phyloP scores from a whole-genome alignment of 2,113 vertebrate species.

The Caranx melampygus region DNA sequence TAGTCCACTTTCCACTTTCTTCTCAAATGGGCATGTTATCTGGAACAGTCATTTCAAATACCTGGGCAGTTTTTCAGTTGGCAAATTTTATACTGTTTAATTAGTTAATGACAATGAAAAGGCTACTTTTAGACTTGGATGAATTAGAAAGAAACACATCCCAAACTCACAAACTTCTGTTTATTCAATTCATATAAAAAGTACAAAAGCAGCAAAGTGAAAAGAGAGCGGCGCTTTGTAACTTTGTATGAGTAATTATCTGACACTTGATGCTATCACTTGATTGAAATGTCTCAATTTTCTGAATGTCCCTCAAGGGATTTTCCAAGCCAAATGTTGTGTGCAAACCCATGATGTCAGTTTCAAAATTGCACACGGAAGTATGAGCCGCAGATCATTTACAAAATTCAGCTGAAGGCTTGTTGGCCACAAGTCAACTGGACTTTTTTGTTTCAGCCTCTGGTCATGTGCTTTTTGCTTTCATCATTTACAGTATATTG shows the following conservation, averaged over 20 bases:
- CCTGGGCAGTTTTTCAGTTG: neutral
- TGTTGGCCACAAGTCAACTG: neutral
- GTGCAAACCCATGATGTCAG: slow-evolving; percentile 43
- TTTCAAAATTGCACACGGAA: slow-evolving; percentile 45
- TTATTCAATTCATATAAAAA: too few species aligned
- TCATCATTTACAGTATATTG: too few species aligned
- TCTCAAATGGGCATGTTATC: too few species aligned
- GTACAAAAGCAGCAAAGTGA: neutral
- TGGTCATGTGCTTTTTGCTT: too few species aligned
- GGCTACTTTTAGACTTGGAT: neutral
- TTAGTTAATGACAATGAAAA: neutral
- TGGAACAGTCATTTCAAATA: too few species aligned
- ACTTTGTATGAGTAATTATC: slow-evolving; percentile 8
- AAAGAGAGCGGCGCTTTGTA: neutral
- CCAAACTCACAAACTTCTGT: too few species aligned
- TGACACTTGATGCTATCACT: slow-evolving; percentile 11
- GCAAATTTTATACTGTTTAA: neutral
- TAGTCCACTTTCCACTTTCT: too few species aligned
- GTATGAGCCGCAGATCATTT: neutral
- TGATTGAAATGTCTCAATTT: slow-evolving; percentile 18
- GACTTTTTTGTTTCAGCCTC: too few species aligned
- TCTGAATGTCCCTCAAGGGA: slow-evolving; percentile 25
- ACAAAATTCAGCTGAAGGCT: neutral
- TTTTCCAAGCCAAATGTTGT: slow-evolving; percentile 14
- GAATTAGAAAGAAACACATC: too few species aligned